Evolutionary conservation across 1,140 invertebrate genomes (phyloP), one percentile per base, ranked within the genome.

Genomic region (Diachasma alloeum): DNA sequence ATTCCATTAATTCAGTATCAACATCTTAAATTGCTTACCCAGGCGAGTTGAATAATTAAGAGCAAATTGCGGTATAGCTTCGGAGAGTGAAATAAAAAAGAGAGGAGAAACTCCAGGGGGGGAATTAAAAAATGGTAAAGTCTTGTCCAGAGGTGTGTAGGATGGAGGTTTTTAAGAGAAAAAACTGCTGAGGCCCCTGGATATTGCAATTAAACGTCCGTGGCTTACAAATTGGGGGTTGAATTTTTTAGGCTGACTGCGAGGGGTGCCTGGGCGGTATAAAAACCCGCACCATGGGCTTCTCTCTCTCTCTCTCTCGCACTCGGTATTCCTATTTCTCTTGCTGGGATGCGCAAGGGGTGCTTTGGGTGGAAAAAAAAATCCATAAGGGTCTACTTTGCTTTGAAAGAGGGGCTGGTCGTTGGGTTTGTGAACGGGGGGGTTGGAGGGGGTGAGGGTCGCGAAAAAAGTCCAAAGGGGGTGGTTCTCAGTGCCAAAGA

Each of bases 201-300:
- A 86, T 88, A 87, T 87, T 83, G 85, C 87, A 88, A 87, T 87
- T 87, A 88, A 88, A 87, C 85, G 83, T 81, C 80, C 82, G 81
- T 81, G 84, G 83, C 79, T 84, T 83, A 86, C 86, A 87, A 87
- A 88, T 88, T 86, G 87, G 82, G 84, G 83, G 87, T 86, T 87
- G 84, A 85, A 87, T 87, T 87, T 87, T 87, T 84, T 79, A 78
- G 77, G 77, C 81, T 81, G 76, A 74, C 74, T 76, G 77, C 74
- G 79, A 69, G 78, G 72, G 82, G 80, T 73, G 78, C 39, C 69
- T 53, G 75, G 67, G 74, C 78, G 73, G 72, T 74, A 72, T 46
- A 68, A 67, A 59, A 44, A 69, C 9, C 68, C 46, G 15, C 39
- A 56, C 15, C 37, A 53, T 31, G 22, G 66, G 72, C 22, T 3